phyloP scores from a whole-genome alignment of 1,140 invertebrate genomes.

The Laupala kohalensis region DNA sequence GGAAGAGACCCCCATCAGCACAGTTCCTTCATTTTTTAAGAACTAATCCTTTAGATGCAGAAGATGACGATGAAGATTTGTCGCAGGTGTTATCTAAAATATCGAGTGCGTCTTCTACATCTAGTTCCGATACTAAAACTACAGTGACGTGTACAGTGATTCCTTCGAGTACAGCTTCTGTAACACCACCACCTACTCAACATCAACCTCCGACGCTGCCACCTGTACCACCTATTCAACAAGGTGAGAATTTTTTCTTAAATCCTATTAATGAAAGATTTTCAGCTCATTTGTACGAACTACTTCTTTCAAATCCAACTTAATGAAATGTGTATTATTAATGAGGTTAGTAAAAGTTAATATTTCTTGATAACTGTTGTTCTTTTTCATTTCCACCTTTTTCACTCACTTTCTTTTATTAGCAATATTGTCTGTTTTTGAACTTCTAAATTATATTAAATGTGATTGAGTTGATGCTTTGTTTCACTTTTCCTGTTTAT shows the following conservation, averaged over 20 bases:
- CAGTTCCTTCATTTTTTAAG: constrained; percentile 61
- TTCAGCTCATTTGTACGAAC: no score
- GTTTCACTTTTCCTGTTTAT: no score
- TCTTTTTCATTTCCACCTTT: no score
- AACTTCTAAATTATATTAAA: no score
- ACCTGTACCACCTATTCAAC: constrained; percentile 31
- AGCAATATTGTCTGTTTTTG: no score
- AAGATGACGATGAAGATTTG: constrained; percentile 42
- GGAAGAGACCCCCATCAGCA: constrained; percentile 56
- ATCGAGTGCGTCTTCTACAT: constrained; percentile 16
- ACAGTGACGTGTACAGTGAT: constrained; percentile 22
- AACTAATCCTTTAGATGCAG: constrained; percentile 55
- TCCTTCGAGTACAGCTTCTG: constrained; percentile 47
- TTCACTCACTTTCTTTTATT: no score
- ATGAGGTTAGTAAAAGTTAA: no score
- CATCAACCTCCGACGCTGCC: no score
- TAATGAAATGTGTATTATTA: no score
- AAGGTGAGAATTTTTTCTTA: constrained; percentile 28
- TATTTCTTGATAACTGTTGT: no score
- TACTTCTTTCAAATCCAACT: no score
- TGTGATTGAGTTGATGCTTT: no score
- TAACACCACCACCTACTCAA: constrained; percentile 43
- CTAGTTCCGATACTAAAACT: constrained; percentile 20
- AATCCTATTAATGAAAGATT: background rate
- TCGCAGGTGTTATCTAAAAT: constrained; percentile 15